These are phyloP conservation scores for Rhagoletis zephyria DNA, from an alignment of 1,140 invertebrate species.

Conservation along the genomic window DNA sequence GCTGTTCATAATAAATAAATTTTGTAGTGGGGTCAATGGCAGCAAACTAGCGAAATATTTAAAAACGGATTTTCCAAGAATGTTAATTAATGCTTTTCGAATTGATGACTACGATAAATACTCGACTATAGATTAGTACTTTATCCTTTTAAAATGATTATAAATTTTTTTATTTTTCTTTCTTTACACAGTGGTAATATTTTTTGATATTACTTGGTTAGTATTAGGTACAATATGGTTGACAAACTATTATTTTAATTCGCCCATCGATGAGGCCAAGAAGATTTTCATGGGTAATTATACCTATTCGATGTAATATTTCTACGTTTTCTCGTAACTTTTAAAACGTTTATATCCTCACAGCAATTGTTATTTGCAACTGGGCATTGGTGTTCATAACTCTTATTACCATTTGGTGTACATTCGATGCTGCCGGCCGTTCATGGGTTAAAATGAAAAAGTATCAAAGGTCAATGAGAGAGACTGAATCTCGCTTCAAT, in stretches of 20 bases:
- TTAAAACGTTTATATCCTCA: not conserved
- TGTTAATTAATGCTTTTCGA: too few relatives aligned
- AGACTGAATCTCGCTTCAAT: constrained; percentile 82
- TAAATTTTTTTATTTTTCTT: not conserved
- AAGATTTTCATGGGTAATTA: constrained; percentile 84
- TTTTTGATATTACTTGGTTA: constrained; percentile 85
- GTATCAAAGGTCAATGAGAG: constrained; percentile 87
- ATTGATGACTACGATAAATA: too few relatives aligned
- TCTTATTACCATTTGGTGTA: constrained; percentile 88
- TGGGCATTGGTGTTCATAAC: constrained; percentile 84
- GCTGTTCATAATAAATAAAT: too few relatives aligned
- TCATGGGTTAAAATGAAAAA: constrained; percentile 96
- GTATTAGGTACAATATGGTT: constrained; percentile 85
- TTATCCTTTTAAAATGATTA: not conserved
- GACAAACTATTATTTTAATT: constrained; percentile 80
- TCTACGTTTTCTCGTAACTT: not conserved
- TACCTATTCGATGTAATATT: not conserved
- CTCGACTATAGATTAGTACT: too few relatives aligned
- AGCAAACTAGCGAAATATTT: too few relatives aligned
- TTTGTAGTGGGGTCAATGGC: too few relatives aligned
- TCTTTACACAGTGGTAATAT: constrained; percentile 78
- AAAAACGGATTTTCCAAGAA: too few relatives aligned
- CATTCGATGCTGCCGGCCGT: constrained; percentile 88
- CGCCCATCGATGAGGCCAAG: constrained; percentile 81
- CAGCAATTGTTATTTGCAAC: constrained; percentile 87